Conservation (phyloP, 2,797 vertebrate species). For the Gambusia yucatana region DNA sequence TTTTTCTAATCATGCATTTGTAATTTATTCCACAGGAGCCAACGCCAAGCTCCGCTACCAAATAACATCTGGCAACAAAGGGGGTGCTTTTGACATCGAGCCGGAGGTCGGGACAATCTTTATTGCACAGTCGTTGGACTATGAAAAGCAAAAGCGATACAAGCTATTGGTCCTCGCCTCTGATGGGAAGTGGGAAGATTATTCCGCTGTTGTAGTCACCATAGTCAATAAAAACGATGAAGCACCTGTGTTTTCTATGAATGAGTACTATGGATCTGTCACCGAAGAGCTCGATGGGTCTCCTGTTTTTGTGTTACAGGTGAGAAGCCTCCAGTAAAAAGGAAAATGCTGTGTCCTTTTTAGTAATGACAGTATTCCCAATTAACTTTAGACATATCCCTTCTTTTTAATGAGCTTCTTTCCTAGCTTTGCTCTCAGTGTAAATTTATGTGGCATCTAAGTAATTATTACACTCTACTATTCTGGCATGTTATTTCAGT, state of each 20-base stretch:
- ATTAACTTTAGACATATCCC: constrained; percentile 18
- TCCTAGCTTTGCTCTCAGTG: not conserved
- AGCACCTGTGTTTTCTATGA: constrained; percentile 88
- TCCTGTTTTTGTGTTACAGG: constrained; percentile 91
- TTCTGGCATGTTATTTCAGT: constrained; percentile 18
- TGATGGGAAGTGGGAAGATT: constrained; percentile 93
- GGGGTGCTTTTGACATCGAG: constrained; percentile 88
- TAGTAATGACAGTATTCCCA: constrained; percentile 15
- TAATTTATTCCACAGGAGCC: constrained; percentile 77
- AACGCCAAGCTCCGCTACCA: constrained; percentile 91
- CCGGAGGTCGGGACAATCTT: constrained; percentile 90
- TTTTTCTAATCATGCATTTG: constrained; percentile 26
- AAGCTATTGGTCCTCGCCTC: constrained; percentile 89
- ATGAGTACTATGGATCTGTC: constrained; percentile 89
- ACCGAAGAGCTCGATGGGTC: constrained; percentile 88
- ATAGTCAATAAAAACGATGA: constrained; percentile 92
- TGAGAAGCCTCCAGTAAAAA: constrained; percentile 44
- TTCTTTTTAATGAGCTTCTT: constrained; percentile 2
- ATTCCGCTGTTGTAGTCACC: constrained; percentile 84
- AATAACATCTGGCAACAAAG: constrained; percentile 89
- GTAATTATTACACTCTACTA: constrained; percentile 12
- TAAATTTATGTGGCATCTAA: constrained; percentile 6
- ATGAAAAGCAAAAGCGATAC: constrained; percentile 87
- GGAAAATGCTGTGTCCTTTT: not conserved
- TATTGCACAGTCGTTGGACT: constrained; percentile 88